Conservation (phyloP, 1,140 invertebrate species). For the Macrocentrus cingulum region DNA sequence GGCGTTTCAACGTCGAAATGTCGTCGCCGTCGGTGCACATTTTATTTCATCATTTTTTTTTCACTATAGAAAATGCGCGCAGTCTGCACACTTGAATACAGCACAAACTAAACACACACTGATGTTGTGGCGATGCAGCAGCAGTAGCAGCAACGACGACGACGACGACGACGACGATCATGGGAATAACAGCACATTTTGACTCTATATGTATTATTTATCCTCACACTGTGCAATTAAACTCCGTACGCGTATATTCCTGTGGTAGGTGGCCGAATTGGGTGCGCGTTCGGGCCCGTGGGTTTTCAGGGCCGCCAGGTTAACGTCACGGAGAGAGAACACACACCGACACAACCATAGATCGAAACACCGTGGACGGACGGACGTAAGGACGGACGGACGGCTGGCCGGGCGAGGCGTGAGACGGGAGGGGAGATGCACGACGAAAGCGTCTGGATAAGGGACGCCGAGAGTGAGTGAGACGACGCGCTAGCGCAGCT, state of each 20-base stretch:
- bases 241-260: conserved; percentile 22
- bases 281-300: conserved; percentile 38
- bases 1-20: too few species aligned
- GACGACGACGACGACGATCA: neutral
- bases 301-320: conserved; percentile 58
- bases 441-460: conserved; percentile 29
- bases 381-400: conserved; percentile 49
- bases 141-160: neutral
- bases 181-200: neutral
- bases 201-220: neutral
- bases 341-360: conserved; percentile 44
- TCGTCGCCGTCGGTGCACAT: too few species aligned
- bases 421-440: conserved; percentile 21
- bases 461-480: conserved; percentile 23
- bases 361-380: conserved; percentile 50
- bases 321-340: conserved; percentile 49
- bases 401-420: conserved; percentile 40
- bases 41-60: neutral
- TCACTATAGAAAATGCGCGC: neutral
- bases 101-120: conserved; percentile 4
- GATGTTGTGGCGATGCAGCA: neutral
- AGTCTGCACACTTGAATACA: neutral
- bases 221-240: conserved; percentile 7
- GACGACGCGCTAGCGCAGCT: conserved; percentile 19
- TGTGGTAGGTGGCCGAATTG: conserved; percentile 42